Conservation (phyloP, 2,113 vertebrate species). For the Xenus cinereus region DNA sequence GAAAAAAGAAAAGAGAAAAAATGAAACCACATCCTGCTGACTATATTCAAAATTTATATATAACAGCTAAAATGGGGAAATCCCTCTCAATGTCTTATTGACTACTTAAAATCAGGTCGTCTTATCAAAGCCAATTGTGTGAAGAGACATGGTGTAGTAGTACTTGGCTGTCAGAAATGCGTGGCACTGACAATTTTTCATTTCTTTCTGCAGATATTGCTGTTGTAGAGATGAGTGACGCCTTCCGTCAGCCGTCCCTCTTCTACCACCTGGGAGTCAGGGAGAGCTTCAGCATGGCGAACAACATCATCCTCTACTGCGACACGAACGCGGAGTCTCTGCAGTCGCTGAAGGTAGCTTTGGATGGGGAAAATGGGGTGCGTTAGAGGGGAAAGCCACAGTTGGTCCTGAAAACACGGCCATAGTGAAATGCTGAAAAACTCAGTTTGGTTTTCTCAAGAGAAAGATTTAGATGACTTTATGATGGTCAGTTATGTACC, state of each 20-base stretch:
- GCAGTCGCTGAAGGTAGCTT: constrained; percentile 91
- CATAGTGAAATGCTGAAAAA: background rate
- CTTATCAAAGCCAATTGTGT: background rate
- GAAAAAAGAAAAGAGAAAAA: background rate
- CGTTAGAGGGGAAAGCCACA: background rate
- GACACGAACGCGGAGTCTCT: constrained; percentile 91
- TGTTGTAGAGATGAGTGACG: constrained; percentile 97
- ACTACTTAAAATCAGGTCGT: background rate
- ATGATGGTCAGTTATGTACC: background rate
- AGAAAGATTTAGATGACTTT: background rate
- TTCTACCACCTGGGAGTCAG: constrained; percentile 97
- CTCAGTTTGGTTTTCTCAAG: background rate
- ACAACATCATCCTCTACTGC: constrained; percentile 98
- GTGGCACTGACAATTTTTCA: background rate
- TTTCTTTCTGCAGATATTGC: constrained; percentile 86
- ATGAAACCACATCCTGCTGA: constrained; percentile 1
- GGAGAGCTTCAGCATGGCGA: constrained; percentile 99
- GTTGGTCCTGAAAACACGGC: background rate
- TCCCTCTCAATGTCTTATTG: constrained; percentile 18
- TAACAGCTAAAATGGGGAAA: constrained; percentile 30
- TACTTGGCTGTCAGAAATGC: background rate
- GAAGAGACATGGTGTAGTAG: background rate
- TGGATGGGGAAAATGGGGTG: background rate
- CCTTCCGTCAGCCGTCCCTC: constrained; percentile 95
- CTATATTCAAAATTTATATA: background rate